Evolutionary conservation across 2,888 invertebrate genomes (phyloP).

Genomic region (Hirtodrosophila trivittata): DNA sequence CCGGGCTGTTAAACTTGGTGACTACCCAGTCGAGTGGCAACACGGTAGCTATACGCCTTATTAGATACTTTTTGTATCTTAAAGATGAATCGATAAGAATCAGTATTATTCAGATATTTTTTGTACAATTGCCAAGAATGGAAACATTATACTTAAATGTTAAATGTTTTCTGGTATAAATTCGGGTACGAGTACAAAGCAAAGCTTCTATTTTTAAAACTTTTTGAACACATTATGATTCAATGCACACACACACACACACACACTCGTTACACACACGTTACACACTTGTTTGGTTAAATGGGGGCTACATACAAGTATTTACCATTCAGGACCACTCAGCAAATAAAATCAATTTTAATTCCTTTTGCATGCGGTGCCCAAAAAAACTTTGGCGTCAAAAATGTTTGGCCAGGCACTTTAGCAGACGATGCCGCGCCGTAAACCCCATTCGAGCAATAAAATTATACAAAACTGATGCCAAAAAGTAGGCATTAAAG

Average conservation of each 20-base stretch:
- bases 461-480: slow-evolving; percentile 47
- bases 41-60: too few relatives aligned
- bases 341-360: slow-evolving; percentile 65
- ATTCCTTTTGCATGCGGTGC: slow-evolving; percentile 46
- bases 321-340: slow-evolving; percentile 16
- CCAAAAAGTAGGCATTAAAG: slow-evolving; percentile 29
- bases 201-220: neutral
- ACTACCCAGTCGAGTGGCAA: too few relatives aligned
- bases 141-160: slow-evolving; percentile 12
- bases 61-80: too few relatives aligned
- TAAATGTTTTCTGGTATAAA: neutral
- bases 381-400: slow-evolving; percentile 38
- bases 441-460: slow-evolving; percentile 39
- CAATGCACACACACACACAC: slow-evolving; percentile 30
- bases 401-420: slow-evolving; percentile 52
- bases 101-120: neutral
- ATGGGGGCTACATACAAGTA: slow-evolving; percentile 5
- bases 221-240: slow-evolving; percentile 29
- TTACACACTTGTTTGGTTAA: slow-evolving; percentile 1
- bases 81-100: too few relatives aligned
- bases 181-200: neutral
- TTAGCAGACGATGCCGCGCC: slow-evolving; percentile 35
- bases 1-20: too few relatives aligned
- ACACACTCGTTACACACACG: slow-evolving; percentile 3
- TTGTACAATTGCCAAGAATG: slow-evolving; percentile 2